Evolutionary conservation across 1,140 invertebrate genomes (phyloP).

Genomic region (Dreissena polymorpha): DNA sequence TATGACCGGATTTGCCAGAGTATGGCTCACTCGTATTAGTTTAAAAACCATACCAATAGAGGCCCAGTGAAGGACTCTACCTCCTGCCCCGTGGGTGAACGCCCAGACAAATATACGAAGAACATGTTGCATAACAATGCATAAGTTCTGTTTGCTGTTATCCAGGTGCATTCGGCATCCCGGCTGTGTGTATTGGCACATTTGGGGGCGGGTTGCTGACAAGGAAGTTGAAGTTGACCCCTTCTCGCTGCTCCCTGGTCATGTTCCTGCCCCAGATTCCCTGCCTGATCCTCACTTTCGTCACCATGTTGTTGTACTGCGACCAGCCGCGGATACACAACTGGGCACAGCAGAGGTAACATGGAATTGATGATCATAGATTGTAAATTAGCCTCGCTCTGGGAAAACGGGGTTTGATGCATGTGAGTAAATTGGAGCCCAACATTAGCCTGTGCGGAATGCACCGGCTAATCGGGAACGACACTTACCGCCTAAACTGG

Average conservation of each 20-base stretch:
- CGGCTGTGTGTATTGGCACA: slow-evolving; percentile 17
- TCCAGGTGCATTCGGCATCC: slow-evolving; percentile 23
- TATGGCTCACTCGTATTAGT: no score
- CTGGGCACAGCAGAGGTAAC: slow-evolving; percentile 3
- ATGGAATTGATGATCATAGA: neutral
- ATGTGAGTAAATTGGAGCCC: no score
- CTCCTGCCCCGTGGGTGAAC: no score
- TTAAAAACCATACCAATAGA: no score
- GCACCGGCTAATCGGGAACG: no score
- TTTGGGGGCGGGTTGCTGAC: slow-evolving; percentile 24
- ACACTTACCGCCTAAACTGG: no score
- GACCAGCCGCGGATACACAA: slow-evolving; percentile 20
- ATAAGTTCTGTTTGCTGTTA: no score
- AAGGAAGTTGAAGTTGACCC: slow-evolving; percentile 19
- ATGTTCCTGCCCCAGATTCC: slow-evolving; percentile 23
- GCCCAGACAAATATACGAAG: no score
- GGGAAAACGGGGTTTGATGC: neutral
- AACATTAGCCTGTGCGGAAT: no score
- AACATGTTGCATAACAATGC: no score
- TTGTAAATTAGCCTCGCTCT: neutral
- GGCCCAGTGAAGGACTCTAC: no score
- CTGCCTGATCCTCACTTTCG: neutral
- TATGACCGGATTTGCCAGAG: no score
- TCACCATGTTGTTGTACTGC: slow-evolving; percentile 25
- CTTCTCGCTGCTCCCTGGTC: neutral